phyloP scores from a whole-genome alignment of 2,797 vertebrate genomes.

The Pseudopleuronectes americanus region DNA sequence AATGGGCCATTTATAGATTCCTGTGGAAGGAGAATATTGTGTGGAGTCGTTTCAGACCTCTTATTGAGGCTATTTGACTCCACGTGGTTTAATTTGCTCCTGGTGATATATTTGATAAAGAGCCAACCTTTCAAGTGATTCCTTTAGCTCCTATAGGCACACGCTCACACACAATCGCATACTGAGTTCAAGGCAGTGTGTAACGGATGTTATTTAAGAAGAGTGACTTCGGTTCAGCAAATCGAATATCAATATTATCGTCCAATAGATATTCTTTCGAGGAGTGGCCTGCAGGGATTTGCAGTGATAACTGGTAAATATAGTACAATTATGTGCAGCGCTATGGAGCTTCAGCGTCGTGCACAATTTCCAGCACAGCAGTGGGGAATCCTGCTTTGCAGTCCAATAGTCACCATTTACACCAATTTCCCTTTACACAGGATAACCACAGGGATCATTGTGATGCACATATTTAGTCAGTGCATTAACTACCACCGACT shows the following conservation, averaged over 20 bases:
- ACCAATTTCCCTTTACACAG: constrained; percentile 49
- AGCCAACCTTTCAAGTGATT: constrained; percentile 65
- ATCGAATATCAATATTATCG: constrained; percentile 66
- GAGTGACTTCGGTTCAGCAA: constrained; percentile 50
- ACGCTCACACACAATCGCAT: constrained; percentile 8
- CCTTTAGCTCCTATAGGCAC: constrained; percentile 37
- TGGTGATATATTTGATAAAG: constrained; percentile 71
- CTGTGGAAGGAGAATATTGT: constrained; percentile 78
- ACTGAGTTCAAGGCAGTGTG: constrained; percentile 4
- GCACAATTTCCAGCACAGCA: constrained; percentile 15
- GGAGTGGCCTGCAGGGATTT: constrained; percentile 37
- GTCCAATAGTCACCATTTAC: constrained; percentile 48
- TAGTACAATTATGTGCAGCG: constrained; percentile 49
- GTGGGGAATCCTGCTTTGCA: constrained; percentile 21
- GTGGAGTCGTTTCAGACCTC: constrained; percentile 70
- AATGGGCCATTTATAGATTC: constrained; percentile 85
- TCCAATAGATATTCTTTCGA: constrained; percentile 54
- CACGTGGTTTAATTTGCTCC: constrained; percentile 77
- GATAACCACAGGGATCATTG: constrained; percentile 38
- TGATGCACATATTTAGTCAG: constrained; percentile 43
- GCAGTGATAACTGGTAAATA: constrained; percentile 60
- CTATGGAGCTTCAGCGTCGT: constrained; percentile 33
- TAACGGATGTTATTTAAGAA: constrained; percentile 55
- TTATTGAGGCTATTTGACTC: constrained; percentile 79
- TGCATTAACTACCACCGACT: constrained; percentile 36